These are phyloP conservation scores for Anagyrus pseudococci DNA, from an alignment of 2,888 invertebrate genomes.

Conservation along the genomic window DNA sequence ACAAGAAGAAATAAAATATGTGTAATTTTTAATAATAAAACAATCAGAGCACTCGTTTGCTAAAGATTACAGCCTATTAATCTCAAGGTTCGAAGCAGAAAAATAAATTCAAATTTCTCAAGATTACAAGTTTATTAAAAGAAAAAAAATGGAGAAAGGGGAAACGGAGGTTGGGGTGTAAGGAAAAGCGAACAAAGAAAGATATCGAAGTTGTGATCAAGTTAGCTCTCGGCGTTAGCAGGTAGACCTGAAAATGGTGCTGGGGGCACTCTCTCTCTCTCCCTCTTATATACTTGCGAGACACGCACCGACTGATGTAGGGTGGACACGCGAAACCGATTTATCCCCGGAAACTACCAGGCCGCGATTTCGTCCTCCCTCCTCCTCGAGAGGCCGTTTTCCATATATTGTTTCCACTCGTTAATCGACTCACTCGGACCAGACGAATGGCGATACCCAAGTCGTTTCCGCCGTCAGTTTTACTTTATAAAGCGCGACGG, in stretches of 20 bases:
- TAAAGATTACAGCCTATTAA: no score
- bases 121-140: no score
- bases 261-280: no score
- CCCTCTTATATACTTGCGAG: slow-evolving; percentile 50
- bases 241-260: slow-evolving; percentile 39
- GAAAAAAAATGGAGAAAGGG: no score
- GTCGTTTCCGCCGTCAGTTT: neutral
- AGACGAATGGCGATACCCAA: neutral
- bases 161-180: neutral
- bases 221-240: slow-evolving; percentile 3
- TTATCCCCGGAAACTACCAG: slow-evolving; percentile 45
- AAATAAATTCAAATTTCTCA: no score
- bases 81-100: no score
- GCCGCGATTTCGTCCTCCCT: neutral
- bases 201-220: neutral
- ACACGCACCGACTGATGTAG: slow-evolving; percentile 55
- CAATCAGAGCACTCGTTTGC: no score
- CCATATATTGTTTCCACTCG: neutral
- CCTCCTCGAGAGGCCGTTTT: neutral
- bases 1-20: no score
- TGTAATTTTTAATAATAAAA: no score
- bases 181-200: neutral
- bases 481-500: neutral
- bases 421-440: neutral
- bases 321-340: slow-evolving; percentile 59